Conservation (phyloP, 2,888 invertebrate genomes). For the Drosophila kuntzei region DNA sequence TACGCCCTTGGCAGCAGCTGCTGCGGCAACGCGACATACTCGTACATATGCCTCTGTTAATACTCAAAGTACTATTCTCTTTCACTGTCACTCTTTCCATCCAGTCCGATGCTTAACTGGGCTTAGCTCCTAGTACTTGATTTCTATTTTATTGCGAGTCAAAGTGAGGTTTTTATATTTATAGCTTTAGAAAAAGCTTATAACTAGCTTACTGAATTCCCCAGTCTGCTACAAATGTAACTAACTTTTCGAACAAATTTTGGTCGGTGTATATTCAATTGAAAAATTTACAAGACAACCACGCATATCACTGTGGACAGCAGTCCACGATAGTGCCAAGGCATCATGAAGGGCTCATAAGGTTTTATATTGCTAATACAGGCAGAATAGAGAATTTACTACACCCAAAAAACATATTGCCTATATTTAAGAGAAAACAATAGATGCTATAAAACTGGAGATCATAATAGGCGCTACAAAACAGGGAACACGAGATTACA, state of each 20-base stretch:
- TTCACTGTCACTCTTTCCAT: slow-evolving; percentile 5
- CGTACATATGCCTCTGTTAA: slow-evolving; percentile 2
- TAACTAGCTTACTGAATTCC: slow-evolving; percentile 49
- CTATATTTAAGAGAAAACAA: too few relatives aligned
- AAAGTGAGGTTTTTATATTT: slow-evolving; percentile 61
- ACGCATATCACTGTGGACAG: too few relatives aligned
- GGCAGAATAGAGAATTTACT: too few relatives aligned
- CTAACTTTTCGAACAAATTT: slow-evolving; percentile 4
- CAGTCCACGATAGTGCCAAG: too few relatives aligned
- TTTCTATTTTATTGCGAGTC: slow-evolving; percentile 26
- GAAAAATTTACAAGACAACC: background rate
- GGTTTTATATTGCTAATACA: too few relatives aligned
- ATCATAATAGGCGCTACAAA: too few relatives aligned
- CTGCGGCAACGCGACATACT: slow-evolving; percentile 4
- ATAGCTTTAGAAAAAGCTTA: slow-evolving; percentile 43
- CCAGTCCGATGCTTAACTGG: slow-evolving; percentile 23
- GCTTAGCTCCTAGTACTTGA: slow-evolving; percentile 33
- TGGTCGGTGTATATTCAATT: background rate
- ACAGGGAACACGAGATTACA: too few relatives aligned
- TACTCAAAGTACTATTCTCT: slow-evolving; percentile 9
- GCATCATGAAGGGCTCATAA: too few relatives aligned
- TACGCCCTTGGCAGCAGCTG: too few relatives aligned
- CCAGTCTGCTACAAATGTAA: background rate
- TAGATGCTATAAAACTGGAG: too few relatives aligned
- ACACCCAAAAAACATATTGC: too few relatives aligned